Percentiles rank a stretch among this genome's conserved stretches.
Evolutionary conservation across 2,113 vertebrate genomes (phyloP).

Genomic region (Triplophysa rosa): DNA sequence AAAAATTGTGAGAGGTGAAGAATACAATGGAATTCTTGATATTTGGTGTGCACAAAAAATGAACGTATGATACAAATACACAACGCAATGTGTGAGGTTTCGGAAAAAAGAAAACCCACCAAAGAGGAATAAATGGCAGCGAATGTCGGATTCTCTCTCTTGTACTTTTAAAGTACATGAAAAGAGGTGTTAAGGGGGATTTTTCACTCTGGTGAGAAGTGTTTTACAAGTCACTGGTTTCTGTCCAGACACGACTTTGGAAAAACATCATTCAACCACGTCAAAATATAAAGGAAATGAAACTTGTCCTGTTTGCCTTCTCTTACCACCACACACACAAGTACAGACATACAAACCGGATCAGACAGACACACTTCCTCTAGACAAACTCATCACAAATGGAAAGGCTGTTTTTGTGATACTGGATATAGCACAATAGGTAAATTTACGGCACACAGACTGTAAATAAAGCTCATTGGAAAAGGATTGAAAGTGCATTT

Average conservation of each 20-base stretch:
- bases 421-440: neutral
- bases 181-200: constrained; percentile 21
- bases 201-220: constrained; percentile 26
- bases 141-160: neutral
- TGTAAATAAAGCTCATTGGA: neutral
- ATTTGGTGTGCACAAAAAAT: neutral
- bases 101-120: too few species aligned
- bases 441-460: neutral
- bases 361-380: constrained; percentile 19
- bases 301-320: constrained; percentile 1
- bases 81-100: neutral
- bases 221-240: constrained; percentile 31
- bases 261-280: constrained; percentile 32
- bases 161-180: neutral
- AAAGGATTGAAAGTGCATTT: neutral
- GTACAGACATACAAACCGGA: neutral
- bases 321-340: neutral
- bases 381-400: neutral
- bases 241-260: constrained; percentile 16
- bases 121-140: neutral
- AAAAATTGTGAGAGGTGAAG: neutral
- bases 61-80: neutral
- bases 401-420: neutral
- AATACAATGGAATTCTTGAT: constrained; percentile 25
- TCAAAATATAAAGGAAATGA: constrained; percentile 35